Evolutionary conservation across 37 sponge, comb jelly and placozoan genomes (phyloP), one percentile per base, ranked within the genome.

Genomic region (Halichondria panicea): DNA sequence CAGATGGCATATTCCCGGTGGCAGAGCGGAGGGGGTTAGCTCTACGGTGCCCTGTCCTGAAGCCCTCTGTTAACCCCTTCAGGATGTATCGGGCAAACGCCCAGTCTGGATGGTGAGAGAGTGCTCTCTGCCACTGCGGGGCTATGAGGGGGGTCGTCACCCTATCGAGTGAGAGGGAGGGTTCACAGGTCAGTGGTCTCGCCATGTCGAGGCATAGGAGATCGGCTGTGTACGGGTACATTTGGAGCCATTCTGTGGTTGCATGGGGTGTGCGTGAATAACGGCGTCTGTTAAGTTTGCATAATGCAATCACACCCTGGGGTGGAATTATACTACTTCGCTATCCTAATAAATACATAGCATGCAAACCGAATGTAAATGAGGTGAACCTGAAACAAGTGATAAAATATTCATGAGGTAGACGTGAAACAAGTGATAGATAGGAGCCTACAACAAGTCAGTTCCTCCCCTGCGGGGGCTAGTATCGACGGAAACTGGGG

Each of bases 1-100:
- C 45, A 4, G 76, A 59, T 15, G 44, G 76, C 36, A 75, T 75
- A 40, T 75, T 75, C 19, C 63, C 25, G 2, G 38, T 24, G 7
- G 76, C 63, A 2, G 75, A 30, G 1, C 21, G 61, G 21, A 71
- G 72, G 32, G 1, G 55, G 12, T 15, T 33, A 31, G 72, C 32
- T 31, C 31, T 27, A 1, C 53, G 30, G 3, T 6, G 18, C 18
- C 72, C 72, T n/a, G 53, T 71, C 9, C 56, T 27, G 55, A 71
- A 71, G 22, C 72, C 72, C 6, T 71, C 3, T 3, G 1, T 2
- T 1, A 74, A 3, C 2, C 61, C 75, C 34, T 33, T 12, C 43
- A 74, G 24, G 42, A 74, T 58, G 22, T 36, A 56, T 28, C 24
- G 3, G 11, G 62, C 41, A 5, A 59, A 74, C 22, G 3, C 43